phyloP scores from a whole-genome alignment of 2,888 invertebrate genomes.

The Alviniconcha strummeri region DNA sequence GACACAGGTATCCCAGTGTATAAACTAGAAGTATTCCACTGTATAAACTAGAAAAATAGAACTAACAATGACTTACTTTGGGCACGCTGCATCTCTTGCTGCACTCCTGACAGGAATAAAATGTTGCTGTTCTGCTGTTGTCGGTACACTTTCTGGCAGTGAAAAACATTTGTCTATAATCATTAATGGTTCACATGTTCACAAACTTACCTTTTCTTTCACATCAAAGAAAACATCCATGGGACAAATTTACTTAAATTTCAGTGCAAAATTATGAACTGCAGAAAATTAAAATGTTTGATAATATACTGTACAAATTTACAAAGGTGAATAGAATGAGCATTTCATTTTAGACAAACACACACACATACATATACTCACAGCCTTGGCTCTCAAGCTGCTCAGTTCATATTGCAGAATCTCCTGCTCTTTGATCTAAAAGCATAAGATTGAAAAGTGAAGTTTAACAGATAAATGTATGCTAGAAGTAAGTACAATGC shows the following conservation, averaged over 20 bases:
- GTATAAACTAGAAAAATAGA: not conserved
- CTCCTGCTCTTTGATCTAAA: slow-evolving; percentile 48
- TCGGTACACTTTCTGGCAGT: slow-evolving; percentile 50
- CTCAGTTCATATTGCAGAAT: slow-evolving; percentile 49
- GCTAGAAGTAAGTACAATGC: not conserved
- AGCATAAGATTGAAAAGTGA: slow-evolving; percentile 8
- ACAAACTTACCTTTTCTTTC: no score
- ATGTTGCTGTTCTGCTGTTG: slow-evolving; percentile 53
- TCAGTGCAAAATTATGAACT: not conserved
- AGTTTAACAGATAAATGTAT: not conserved
- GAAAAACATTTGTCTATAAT: not conserved
- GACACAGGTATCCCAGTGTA: no score
- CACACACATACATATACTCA: slow-evolving; percentile 36
- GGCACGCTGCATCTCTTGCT: slow-evolving; percentile 47
- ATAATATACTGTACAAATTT: not conserved
- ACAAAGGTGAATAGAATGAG: not conserved
- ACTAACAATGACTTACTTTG: slow-evolving; percentile 44
- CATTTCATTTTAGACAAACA: not conserved
- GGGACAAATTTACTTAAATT: no score
- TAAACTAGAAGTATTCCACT: no score
- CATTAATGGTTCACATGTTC: no score
- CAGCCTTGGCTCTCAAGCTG: slow-evolving; percentile 47
- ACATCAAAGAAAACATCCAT: no score
- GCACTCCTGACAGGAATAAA: slow-evolving; percentile 48
- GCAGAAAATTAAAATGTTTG: not conserved